Evolutionary conservation across 2,113 vertebrate species (phyloP), one percentile per base, ranked within the genome.

Genomic region (Paedocypris sp.): DNA sequence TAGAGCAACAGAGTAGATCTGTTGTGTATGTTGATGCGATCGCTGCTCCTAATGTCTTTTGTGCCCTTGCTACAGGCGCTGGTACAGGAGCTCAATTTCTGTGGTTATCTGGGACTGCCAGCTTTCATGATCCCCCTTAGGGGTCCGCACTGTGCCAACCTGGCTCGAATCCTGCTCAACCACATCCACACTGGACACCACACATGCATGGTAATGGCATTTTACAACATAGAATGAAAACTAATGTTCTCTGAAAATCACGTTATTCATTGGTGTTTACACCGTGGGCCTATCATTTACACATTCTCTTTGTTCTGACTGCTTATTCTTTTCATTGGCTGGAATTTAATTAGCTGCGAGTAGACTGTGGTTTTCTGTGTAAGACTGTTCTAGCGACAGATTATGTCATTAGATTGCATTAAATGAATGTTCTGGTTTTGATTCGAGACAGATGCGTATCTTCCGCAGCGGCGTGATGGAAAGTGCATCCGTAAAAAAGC

Each of bases 131-230:
- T 95, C 11, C 85, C 89, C 1, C 48, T 95, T 61, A 87, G 54
- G 51, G 85, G 89, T 15, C 73, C 79, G 10, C 74, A 85, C 63
- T 88, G 84, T 75, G 88, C 89, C 73, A 95, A 95, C 72, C 67
- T 95, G 56, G 90, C 91, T 15, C 85, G 90, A 2, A 59, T 90
- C 64, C 81, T 95, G 75, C 83, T 91, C 19, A 91, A 90, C 73
- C 92, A 95, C 78, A 87, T 94, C 73, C 88, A 90, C 45, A 91
- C 85, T 4, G 90, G 92, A 49, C 91, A 95, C 71, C 91, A 95
- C 72, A 89, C 90, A 39, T 90, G 89, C 64, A 90, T 91, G 80
- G 91, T 94, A 86, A 66, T 57, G 74, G 63, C 18, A 52, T 31
- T 58, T 33, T 26, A 33, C 25, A 15, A 2, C 8, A 4, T 1